These are phyloP conservation scores for Diachasmimorpha longicaudata DNA, from an alignment of 1,140 invertebrate species.

Conservation along the genomic window DNA sequence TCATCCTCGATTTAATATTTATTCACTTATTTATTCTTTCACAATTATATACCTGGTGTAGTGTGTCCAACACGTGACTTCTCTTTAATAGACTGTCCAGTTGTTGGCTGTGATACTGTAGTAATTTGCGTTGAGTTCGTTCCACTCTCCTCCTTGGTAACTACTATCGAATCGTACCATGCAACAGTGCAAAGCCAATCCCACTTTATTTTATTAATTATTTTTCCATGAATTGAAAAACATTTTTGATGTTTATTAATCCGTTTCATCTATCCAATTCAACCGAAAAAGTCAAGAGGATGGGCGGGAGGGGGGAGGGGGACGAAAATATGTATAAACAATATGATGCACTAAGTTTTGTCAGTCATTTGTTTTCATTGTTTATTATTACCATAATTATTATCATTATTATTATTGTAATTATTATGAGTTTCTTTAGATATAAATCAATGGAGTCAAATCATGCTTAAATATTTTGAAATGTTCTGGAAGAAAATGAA, in stretches of 20 bases:
- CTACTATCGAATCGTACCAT: slow-evolving; percentile 63
- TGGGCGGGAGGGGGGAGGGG: too few species aligned
- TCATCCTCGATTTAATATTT: too few species aligned
- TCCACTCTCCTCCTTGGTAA: slow-evolving; percentile 58
- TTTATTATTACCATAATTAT: too few species aligned
- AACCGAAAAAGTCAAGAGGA: neutral
- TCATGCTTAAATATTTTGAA: neutral
- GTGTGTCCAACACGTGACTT: slow-evolving; percentile 58
- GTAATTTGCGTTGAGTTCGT: slow-evolving; percentile 40
- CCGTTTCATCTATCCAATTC: neutral
- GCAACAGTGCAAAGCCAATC: slow-evolving; percentile 64
- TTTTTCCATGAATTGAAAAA: slow-evolving; percentile 5
- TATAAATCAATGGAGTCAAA: too few species aligned
- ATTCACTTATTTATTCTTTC: neutral
- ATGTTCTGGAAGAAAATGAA: neutral
- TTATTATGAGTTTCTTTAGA: too few species aligned
- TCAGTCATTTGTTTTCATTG: too few species aligned
- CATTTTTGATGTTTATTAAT: neutral
- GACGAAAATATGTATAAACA: neutral
- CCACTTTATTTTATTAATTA: slow-evolving; percentile 39
- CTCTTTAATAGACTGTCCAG: slow-evolving; percentile 53
- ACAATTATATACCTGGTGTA: slow-evolving; percentile 56
- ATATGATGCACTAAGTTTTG: too few species aligned
- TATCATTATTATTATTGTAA: too few species aligned
- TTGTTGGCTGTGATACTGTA: slow-evolving; percentile 43